A percentile compares a stretch with the other conserved stretches of the same genome.
phyloP scores from a whole-genome alignment of 2,113 vertebrate genomes.

The Tapirus terrestris region DNA sequence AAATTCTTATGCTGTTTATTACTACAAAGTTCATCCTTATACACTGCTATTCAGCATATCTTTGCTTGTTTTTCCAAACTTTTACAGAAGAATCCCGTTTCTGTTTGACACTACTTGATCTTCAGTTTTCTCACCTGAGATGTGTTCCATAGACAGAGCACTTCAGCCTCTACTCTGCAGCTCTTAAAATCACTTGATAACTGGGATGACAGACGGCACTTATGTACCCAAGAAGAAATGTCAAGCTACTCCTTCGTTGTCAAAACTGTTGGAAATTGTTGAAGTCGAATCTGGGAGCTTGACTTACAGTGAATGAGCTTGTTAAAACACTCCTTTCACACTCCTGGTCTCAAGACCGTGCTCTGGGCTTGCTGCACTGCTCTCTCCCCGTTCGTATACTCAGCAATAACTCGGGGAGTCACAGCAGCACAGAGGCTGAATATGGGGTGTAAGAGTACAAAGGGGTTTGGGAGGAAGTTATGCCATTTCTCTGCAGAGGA shows the following conservation, averaged over 20 bases:
- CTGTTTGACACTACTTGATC: neutral
- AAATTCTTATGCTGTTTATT: neutral
- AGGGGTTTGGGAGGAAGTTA: neutral
- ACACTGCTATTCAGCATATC: neutral
- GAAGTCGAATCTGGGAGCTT: neutral
- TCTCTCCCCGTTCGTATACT: rapidly evolving
- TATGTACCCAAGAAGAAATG: neutral
- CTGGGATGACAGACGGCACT: neutral
- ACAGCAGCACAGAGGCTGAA: neutral
- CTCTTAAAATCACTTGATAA: slow-evolving; percentile 52
- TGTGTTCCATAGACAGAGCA: neutral
- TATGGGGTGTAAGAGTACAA: rapidly evolving
- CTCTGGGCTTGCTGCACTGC: rapidly evolving
- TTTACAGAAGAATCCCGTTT: neutral
- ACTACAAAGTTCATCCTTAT: neutral
- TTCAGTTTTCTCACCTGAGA: neutral
- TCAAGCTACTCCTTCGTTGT: neutral
- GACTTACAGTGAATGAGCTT: neutral
- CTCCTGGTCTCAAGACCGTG: neutral
- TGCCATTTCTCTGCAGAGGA: rapidly evolving
- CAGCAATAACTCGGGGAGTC: neutral
- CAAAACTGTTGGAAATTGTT: slow-evolving; percentile 12
- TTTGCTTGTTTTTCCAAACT: neutral
- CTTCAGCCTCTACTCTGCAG: neutral
- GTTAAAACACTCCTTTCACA: neutral